phyloP scores from a whole-genome alignment of 2,888 invertebrate genomes.

The Acholoe squamosa region DNA sequence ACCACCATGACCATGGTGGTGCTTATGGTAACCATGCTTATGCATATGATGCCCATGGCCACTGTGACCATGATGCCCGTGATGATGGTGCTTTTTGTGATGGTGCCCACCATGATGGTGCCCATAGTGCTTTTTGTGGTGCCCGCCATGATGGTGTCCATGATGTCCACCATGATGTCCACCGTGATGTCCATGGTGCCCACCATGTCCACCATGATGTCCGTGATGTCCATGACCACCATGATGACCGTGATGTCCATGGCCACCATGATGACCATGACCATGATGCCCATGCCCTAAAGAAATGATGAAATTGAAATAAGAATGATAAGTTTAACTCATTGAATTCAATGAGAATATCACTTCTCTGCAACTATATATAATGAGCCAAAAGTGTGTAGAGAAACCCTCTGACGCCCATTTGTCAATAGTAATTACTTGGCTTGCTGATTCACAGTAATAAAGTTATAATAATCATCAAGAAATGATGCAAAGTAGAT shows the following conservation, averaged over 20 bases:
- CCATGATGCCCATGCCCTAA: not conserved
- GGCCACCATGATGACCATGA: not conserved
- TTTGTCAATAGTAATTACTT: too few species aligned
- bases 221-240: conserved; percentile 6
- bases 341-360: not conserved
- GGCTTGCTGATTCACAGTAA: too few species aligned
- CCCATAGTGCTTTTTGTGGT: conserved; percentile 4
- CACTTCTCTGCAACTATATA: not conserved
- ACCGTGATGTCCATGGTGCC: conserved; percentile 12
- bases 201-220: not conserved
- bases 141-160: conserved; percentile 38
- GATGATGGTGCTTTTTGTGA: not conserved
- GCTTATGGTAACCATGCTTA: conserved; percentile 26
- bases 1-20: conserved; percentile 32
- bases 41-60: not conserved
- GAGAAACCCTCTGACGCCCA: too few species aligned
- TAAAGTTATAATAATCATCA: too few species aligned
- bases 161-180: conserved; percentile 51
- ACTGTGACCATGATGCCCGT: not conserved
- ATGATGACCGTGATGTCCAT: not conserved
- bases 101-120: conserved; percentile 29
- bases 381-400: too few species aligned
- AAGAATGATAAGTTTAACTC: not conserved
- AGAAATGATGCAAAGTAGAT: too few species aligned
- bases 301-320: not conserved